Percentiles rank a stretch among this genome's conserved stretches.
These are phyloP conservation scores for Drosophila barbarae DNA, from an alignment of 2,888 invertebrate species.

Conservation along the genomic window DNA sequence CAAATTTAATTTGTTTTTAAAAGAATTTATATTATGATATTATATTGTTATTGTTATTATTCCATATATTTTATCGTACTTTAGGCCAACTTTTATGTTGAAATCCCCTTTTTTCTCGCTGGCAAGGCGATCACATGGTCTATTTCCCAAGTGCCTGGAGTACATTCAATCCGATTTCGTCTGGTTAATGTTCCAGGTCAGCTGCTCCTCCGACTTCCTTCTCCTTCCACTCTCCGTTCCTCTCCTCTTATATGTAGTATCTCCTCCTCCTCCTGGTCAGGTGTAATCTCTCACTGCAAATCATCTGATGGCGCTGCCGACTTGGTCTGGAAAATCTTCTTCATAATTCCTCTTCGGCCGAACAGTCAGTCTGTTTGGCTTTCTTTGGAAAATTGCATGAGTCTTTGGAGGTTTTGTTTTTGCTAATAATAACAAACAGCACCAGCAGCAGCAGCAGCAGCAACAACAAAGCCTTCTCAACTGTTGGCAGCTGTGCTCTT, in stretches of 20 bases:
- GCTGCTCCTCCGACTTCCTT: conserved; percentile 1
- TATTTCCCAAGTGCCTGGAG: conserved; percentile 2
- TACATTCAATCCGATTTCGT: conserved; percentile 1
- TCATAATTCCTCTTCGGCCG: conserved; percentile 58
- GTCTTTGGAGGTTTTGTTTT: conserved; percentile 42
- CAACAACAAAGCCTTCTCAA: conserved; percentile 8
- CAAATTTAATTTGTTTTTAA: too few species aligned
- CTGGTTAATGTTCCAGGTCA: conserved; percentile 32
- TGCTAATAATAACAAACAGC: conserved; percentile 67
- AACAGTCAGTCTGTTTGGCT: conserved; percentile 58
- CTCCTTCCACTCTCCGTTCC: neutral
- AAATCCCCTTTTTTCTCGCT: neutral
- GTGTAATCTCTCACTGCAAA: conserved; percentile 60
- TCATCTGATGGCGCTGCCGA: conserved; percentile 47
- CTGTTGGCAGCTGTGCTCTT: conserved; percentile 55
- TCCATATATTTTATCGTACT: neutral
- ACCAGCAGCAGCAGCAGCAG: conserved; percentile 2
- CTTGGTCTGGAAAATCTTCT: conserved; percentile 49
- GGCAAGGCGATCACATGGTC: neutral
- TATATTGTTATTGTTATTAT: too few species aligned
- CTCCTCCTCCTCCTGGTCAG: conserved; percentile 40
- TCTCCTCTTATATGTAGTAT: neutral
- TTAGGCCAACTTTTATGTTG: too few species aligned
- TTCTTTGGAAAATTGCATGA: conserved; percentile 68
- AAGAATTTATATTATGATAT: too few species aligned